A percentile compares a stretch with the other conserved stretches of the same genome.
Evolutionary conservation across 1,140 invertebrate genomes (phyloP).

Genomic region (Pseudachorutes palmiensis): DNA sequence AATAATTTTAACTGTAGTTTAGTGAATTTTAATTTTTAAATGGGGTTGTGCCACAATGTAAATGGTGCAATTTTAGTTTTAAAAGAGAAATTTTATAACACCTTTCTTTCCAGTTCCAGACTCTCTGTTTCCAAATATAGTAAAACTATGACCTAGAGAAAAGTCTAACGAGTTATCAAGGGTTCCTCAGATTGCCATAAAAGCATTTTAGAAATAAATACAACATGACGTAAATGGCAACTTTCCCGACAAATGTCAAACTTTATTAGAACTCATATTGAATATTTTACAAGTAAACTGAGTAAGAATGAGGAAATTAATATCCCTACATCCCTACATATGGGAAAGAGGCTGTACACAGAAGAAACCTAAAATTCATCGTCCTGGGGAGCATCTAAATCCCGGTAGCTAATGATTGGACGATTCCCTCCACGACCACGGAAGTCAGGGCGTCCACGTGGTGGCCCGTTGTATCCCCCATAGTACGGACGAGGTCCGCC

Average conservation of each 20-base stretch:
- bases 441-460: constrained; percentile 21
- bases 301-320: too few species aligned
- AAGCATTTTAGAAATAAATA: not conserved
- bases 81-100: too few species aligned
- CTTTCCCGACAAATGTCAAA: too few species aligned
- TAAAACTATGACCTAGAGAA: too few species aligned
- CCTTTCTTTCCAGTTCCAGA: too few species aligned
- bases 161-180: too few species aligned
- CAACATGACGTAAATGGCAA: too few species aligned
- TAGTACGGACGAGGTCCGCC: constrained; percentile 20
- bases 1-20: not conserved
- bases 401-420: constrained; percentile 79
- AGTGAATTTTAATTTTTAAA: not conserved
- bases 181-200: not conserved
- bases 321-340: too few species aligned
- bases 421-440: constrained; percentile 54
- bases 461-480: constrained; percentile 7
- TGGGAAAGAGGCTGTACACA: not conserved
- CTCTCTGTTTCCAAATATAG: too few species aligned
- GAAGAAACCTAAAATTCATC: constrained; percentile 54
- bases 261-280: too few species aligned
- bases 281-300: too few species aligned
- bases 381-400: constrained; percentile 81
- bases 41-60: constrained; percentile 1
- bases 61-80: constrained; percentile 1